phyloP scores from a whole-genome alignment of 2,888 invertebrate genomes.

The Euzophera pinguis region DNA sequence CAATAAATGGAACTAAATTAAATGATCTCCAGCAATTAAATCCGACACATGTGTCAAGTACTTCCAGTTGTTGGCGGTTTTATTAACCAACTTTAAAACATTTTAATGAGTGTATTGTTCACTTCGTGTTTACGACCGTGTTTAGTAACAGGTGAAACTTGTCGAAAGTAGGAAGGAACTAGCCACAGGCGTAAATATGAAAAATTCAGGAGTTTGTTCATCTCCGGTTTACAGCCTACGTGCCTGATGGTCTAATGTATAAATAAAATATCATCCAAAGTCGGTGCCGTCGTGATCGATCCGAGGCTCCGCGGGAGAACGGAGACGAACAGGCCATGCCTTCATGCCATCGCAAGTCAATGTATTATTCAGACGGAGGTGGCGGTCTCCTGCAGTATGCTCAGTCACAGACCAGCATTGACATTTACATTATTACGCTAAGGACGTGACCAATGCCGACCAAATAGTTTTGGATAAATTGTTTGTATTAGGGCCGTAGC shows the following conservation, averaged over 20 bases:
- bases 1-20: no score
- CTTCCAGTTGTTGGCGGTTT: no score
- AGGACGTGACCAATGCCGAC: no score
- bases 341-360: conserved; percentile 18
- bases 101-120: no score
- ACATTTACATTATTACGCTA: no score
- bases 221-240: conserved; percentile 23
- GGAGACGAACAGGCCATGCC: conserved; percentile 18
- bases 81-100: no score
- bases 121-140: no score
- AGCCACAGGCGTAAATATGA: not conserved
- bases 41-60: no score
- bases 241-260: conserved; percentile 29
- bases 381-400: conserved; percentile 24
- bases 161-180: not conserved
- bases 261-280: conserved; percentile 34
- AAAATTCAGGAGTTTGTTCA: conserved; percentile 11
- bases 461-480: no score
- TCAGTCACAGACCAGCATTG: conserved; percentile 24
- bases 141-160: no score
- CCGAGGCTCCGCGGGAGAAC: conserved; percentile 14
- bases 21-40: no score
- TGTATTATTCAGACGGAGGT: conserved; percentile 46
- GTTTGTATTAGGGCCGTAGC: no score
- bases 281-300: conserved; percentile 36